Evolutionary conservation across 2,113 vertebrate species (phyloP).

Genomic region (Bubo bubo): DNA sequence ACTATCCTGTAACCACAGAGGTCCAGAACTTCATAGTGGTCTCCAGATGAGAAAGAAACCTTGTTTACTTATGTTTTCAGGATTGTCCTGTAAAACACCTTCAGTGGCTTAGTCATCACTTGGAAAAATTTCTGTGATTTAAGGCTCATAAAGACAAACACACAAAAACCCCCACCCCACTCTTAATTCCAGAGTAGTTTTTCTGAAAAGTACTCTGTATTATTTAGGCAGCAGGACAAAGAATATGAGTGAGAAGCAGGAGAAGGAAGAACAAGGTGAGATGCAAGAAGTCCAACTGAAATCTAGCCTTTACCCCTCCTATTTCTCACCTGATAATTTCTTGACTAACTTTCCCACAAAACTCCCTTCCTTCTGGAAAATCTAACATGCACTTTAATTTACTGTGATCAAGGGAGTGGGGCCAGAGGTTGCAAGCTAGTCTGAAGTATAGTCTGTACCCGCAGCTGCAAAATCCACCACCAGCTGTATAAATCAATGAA

Average conservation of each 20-base stretch:
- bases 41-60: neutral
- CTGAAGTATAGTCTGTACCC: neutral
- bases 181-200: neutral
- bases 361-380: neutral
- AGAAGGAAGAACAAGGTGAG: neutral
- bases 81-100: neutral
- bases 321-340: neutral
- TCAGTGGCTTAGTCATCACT: neutral
- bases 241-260: neutral
- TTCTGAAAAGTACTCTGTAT: neutral
- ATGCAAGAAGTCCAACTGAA: neutral
- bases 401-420: neutral
- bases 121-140: neutral
- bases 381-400: neutral
- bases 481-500: neutral
- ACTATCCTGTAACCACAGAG: neutral
- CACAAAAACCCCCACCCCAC: rapidly evolving
- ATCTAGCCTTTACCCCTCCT: neutral
- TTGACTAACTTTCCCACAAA: neutral
- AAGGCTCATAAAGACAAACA: neutral
- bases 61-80: neutral
- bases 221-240: neutral
- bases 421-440: neutral
- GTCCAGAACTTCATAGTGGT: neutral
- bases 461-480: neutral